phyloP scores from a whole-genome alignment of 2,797 vertebrate genomes.

The Strix occidentalis region DNA sequence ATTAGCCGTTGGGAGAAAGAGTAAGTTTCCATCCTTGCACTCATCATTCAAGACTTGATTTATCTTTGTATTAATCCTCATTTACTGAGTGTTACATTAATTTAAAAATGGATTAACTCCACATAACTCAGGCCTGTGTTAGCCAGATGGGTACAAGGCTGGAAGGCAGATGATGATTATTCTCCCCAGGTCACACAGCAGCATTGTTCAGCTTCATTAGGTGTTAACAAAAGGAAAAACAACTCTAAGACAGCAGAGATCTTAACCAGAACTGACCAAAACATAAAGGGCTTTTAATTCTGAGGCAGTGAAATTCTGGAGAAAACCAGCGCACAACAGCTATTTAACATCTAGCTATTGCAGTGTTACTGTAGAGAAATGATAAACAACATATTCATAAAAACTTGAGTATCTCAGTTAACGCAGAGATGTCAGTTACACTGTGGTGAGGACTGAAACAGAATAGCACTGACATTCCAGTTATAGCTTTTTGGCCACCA shows the following conservation, averaged over 20 bases:
- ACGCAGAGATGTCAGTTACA: not conserved
- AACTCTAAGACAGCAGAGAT: not conserved
- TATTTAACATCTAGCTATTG: not conserved
- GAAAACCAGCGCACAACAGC: not conserved
- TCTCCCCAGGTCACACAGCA: not conserved
- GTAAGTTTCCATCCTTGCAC: not conserved
- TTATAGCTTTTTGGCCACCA: not conserved
- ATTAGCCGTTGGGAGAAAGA: not conserved
- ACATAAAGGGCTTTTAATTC: not conserved
- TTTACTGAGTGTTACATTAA: not conserved
- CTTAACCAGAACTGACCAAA: not conserved
- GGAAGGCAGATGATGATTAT: not conserved
- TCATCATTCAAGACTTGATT: not conserved
- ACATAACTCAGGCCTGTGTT: not conserved
- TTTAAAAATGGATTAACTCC: not conserved
- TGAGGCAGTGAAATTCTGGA: not conserved
- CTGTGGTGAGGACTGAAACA: not conserved
- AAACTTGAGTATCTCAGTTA: not conserved
- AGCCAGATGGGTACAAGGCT: not conserved
- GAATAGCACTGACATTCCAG: not conserved
- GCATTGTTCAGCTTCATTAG: not conserved
- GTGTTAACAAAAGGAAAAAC: not conserved
- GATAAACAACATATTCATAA: not conserved
- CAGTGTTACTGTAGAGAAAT: not conserved
- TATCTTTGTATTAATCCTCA: not conserved